Base-by-base conservation (phyloP, 1,140 invertebrate species). In the Tetramorium alpestre region DNA sequence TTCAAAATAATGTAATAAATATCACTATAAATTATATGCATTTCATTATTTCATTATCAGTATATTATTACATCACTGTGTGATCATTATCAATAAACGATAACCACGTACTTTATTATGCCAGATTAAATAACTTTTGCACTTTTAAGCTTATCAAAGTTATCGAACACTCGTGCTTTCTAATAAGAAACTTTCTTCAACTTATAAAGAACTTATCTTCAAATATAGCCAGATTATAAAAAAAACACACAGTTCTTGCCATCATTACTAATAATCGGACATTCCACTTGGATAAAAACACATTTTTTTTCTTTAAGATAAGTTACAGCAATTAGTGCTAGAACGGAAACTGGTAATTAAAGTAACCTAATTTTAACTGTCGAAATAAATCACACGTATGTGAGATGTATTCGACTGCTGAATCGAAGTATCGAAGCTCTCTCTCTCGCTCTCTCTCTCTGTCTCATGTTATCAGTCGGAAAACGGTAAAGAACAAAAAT, bases 1-100 rank as follows among this genome's bases (percentile, higher is more conserved):
- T 41, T 25, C 22, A 70, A 44, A 81, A 69, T 69, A 70, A 69
- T 4, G 13, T 51, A 41, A 67, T 38, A 65, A 78, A 64, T 67
- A 67, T 28, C 7, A 28, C 8, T 62, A 67, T 51, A 44, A 10
- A 44, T 33, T 54, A 10, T 33, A 33, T 69, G 33, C 33, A 41
- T n/a, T 25, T n/a, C 16, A 58, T 58, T 44, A n/a, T 38, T 81
- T 28, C 44, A 47, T 33, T 33, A 33, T 33, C 44, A 58, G 5
- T 70, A 13, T 6, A 28, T n/a, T 78, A 28, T 38, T 58, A 41
- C 33, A n/a, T 69, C 49, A 54, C 13, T 54, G 10, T 44, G 28
- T 33, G 2, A 81, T 70, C 18, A 18, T 41, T 70, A 70, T 56
- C 10, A 28, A 56, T 69, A 81, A 70, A 28, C 47, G 33, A 70